Evolutionary conservation across 2,888 invertebrate genomes (phyloP).

Genomic region (Noctua janthina): DNA sequence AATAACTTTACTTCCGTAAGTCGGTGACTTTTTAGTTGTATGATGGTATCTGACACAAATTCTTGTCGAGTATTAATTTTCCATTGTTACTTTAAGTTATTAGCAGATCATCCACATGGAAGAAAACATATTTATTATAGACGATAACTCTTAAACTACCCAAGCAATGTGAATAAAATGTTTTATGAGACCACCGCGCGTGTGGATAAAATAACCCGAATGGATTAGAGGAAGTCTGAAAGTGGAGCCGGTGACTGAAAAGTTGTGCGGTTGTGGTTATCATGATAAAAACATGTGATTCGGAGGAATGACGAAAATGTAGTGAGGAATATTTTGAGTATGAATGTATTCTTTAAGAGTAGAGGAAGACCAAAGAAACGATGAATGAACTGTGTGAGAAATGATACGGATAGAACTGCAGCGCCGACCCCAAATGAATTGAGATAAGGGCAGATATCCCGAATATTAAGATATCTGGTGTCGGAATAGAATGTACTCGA

Average conservation of each 20-base stretch:
- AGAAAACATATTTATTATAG: background rate
- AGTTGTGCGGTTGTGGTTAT: too few relatives aligned
- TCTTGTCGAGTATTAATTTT: background rate
- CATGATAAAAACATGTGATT: too few relatives aligned
- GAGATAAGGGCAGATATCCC: background rate
- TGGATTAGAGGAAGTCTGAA: too few relatives aligned
- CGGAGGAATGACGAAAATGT: too few relatives aligned
- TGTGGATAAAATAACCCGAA: too few relatives aligned
- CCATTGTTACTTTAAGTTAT: background rate
- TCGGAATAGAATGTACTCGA: background rate
- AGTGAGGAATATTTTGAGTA: too few relatives aligned
- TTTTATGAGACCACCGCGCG: background rate
- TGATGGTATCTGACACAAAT: background rate
- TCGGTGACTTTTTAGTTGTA: background rate
- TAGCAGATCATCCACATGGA: background rate
- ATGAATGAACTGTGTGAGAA: background rate
- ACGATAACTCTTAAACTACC: background rate
- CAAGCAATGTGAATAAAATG: background rate
- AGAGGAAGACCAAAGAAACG: background rate
- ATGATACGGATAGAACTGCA: background rate
- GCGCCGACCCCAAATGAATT: background rate
- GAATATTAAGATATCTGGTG: background rate
- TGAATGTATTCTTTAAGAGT: too few relatives aligned
- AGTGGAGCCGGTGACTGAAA: too few relatives aligned
- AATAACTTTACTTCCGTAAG: too few relatives aligned